Evolutionary conservation across 2,113 vertebrate genomes (phyloP), one percentile per base, ranked within the genome.

Genomic region (Empidonax alnorum): DNA sequence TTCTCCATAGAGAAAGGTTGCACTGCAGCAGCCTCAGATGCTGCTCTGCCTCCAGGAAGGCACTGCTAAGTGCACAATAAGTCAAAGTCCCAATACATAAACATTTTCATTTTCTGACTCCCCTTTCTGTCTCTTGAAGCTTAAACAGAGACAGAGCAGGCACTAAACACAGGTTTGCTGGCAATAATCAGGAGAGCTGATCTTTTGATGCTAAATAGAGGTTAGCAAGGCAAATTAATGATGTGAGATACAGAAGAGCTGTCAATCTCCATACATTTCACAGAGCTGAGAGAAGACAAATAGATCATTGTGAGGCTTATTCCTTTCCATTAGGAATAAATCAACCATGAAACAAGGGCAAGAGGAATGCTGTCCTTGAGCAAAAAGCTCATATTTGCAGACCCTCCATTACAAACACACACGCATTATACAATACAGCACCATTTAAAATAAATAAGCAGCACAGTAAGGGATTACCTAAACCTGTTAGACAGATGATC

Each of bases 281-380:
- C 1, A 35, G 63, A 92, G 53, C 55, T 56, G 56, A 88, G 58
- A 93, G 44, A 87, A 94, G 79, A 92, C 88, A 94, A 91, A 94
- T 71, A 71, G 14, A 90, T 73, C 37, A 78, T 69, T 79, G 87
- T 56, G 31, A 84, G 49, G 66, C 35, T 94, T 93, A 96, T 50
- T 91, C 77, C 89, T 90, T 94, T 93, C 90, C 91, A 95, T 96
- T 96, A 96, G 47, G 47, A 94, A 84, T 96, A 96, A 93, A 82
- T 92, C 94, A 96, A 55, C 86, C 90, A n/a, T 62, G 63, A 94
- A 90, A 93, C 30, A 87, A 93, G 82, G 88, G 90, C 52, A 94
- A 82, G 69, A 94, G 68, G 77, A 94, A 92, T 69, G 66, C 88
- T 84, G 68, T 92, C 76, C 89, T 82, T 93, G 63, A 62, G 88